A percentile compares a stretch with the other conserved stretches of the same genome.
Conservation (phyloP, 2,113 vertebrate species). For the Eurystomus gularis region DNA sequence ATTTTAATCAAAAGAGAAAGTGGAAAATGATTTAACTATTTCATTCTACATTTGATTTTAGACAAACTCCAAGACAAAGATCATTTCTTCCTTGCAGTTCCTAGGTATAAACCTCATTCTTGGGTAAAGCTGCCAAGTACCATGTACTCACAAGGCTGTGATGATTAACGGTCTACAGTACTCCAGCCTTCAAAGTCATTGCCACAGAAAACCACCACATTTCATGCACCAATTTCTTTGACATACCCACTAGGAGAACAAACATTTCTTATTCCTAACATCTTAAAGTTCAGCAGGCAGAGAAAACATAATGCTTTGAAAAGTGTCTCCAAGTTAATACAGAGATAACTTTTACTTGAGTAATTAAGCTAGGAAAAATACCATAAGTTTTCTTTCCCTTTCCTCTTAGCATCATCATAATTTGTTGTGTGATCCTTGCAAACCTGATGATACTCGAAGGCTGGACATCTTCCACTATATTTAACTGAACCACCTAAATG, state of each 20-base stretch:
- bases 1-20: background rate
- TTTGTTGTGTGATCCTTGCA: background rate
- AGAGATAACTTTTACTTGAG: background rate
- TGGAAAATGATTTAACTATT: background rate
- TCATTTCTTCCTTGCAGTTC: background rate
- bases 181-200: background rate
- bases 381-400: background rate
- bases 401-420: background rate
- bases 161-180: background rate
- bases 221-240: constrained; percentile 4
- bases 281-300: background rate
- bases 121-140: background rate
- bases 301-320: background rate
- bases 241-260: background rate
- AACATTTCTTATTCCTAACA: background rate
- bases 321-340: background rate
- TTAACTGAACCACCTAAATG: background rate
- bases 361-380: background rate
- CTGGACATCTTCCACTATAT: background rate
- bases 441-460: background rate
- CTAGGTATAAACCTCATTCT: background rate
- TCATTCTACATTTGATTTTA: background rate
- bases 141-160: background rate
- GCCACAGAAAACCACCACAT: background rate
- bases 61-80: background rate